Base-by-base conservation (phyloP, 1,140 invertebrate genomes). In the Drosophila kurseongensis region DNA sequence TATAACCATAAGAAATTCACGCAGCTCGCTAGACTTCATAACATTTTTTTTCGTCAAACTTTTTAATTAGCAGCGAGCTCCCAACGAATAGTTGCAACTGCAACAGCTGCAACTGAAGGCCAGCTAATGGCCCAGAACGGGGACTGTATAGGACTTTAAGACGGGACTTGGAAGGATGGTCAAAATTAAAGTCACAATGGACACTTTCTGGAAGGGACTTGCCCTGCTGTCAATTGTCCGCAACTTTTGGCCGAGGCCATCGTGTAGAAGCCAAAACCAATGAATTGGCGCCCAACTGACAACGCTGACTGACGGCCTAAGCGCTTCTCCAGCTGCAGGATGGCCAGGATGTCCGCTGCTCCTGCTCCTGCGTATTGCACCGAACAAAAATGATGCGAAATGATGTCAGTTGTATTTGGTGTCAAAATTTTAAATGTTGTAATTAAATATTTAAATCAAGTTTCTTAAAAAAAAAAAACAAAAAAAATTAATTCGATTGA, bases 281-380 rank as follows among this genome's bases (percentile, higher is more conserved):
- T 75, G 72, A 48, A 65, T 62, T 41, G 82, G 52, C 74, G 61
- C 60, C 50, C 67, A 65, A 80, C 48, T 78, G 78, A 81, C 82
- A 81, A 78, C 45, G 38, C 66, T 86, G 81, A 85, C 78, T 75
- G 82, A 78, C 81, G 55, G 73, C 52, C 60, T 66, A 80, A 86
- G 82, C 78, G 54, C 44, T 69, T 35, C 50, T 35, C 14, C 45
- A 45, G 71, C 78, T 55, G 44, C 59, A 59, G 38, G 16, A 61
- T 47, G 55, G 38, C 47, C 56, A 45, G 60, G 51, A 48, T 14
- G 36, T 65, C 36, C 27, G 32, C 4, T 57, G 18, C 12, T 62
- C 4, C 27, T 12, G 5, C 58, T 29, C 14, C 14, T 35, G n/a
- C n/a, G n/a, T n/a, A n/a, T n/a, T 32, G 14, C 55, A 63, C 60